These are phyloP conservation scores for Drosophila multiciliata DNA, from an alignment of 2,888 invertebrate species.

Conservation along the genomic window DNA sequence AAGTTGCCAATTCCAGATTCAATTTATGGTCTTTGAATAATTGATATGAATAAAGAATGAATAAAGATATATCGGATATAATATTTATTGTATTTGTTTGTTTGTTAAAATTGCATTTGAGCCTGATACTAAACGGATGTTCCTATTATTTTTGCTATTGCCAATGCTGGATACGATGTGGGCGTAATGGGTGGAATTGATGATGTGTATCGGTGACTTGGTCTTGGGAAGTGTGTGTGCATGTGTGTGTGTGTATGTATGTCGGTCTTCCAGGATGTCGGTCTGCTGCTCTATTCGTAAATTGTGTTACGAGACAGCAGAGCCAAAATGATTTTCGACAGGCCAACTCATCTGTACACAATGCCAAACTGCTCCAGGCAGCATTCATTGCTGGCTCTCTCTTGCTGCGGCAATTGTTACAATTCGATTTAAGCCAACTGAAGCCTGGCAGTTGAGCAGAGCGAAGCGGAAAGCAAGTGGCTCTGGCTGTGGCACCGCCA, in stretches of 20 bases:
- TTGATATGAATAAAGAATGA: conserved; percentile 4
- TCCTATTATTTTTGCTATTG: neutral
- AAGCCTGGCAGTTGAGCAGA: conserved; percentile 46
- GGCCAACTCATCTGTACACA: conserved; percentile 50
- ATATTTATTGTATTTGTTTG: conserved; percentile 42
- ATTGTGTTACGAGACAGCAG: conserved; percentile 43
- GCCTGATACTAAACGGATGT: conserved; percentile 21
- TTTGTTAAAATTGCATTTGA: conserved; percentile 47
- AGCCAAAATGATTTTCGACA: conserved; percentile 54
- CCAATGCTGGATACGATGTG: conserved; percentile 19
- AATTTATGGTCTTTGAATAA: conserved; percentile 23
- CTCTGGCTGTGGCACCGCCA: conserved; percentile 8
- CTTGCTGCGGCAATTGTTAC: conserved; percentile 63
- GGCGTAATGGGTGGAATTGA: conserved; percentile 47
- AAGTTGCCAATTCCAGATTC: neutral
- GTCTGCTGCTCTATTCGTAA: conserved; percentile 21
- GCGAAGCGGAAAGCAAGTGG: conserved; percentile 25
- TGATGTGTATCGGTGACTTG: conserved; percentile 46
- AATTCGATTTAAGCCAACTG: conserved; percentile 61
- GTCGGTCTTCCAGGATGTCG: conserved; percentile 5
- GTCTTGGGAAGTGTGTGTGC: neutral
- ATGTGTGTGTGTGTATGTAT: neutral
- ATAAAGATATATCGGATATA: neutral
- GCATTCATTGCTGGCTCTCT: conserved; percentile 18
- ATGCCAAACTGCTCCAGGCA: conserved; percentile 12